Evolutionary conservation across 2,888 invertebrate genomes (phyloP).

Genomic region (Poecilobothrus nobilitatus): DNA sequence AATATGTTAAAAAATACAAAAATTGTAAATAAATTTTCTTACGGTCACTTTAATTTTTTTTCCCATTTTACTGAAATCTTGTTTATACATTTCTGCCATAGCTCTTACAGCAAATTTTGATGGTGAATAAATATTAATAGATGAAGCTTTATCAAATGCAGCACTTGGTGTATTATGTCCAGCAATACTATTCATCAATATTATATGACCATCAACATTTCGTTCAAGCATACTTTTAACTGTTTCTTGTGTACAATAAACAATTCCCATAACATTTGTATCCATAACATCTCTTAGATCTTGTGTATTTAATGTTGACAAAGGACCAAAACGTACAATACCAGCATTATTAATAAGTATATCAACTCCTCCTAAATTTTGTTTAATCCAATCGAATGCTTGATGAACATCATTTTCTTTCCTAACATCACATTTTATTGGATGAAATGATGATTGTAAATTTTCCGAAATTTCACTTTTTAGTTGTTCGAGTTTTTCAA

Average conservation of each 20-base stretch:
- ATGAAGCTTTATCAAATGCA: slow-evolving; percentile 16
- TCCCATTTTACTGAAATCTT: slow-evolving; percentile 33
- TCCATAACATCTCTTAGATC: slow-evolving; percentile 39
- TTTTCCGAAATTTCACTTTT: slow-evolving; percentile 26
- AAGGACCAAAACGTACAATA: slow-evolving; percentile 32
- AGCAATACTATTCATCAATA: slow-evolving; percentile 43
- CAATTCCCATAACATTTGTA: slow-evolving; percentile 45
- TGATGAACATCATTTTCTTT: slow-evolving; percentile 48
- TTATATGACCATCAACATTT: slow-evolving; percentile 41
- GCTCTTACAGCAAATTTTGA: slow-evolving; percentile 37
- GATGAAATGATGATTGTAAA: slow-evolving; percentile 30
- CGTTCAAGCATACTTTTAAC: slow-evolving; percentile 42
- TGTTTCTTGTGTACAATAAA: slow-evolving; percentile 45
- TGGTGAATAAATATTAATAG: slow-evolving; percentile 34
- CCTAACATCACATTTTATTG: slow-evolving; percentile 44
- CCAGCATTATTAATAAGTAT: slow-evolving; percentile 56
- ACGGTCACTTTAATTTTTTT: slow-evolving; percentile 36
- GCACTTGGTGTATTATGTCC: slow-evolving; percentile 30
- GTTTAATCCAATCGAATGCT: slow-evolving; percentile 48
- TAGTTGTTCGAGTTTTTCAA: slow-evolving; percentile 37
- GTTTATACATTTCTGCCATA: slow-evolving; percentile 34
- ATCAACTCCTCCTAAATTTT: slow-evolving; percentile 48
- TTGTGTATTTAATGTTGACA: slow-evolving; percentile 31
- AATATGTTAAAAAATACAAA: background rate
- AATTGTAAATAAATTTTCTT: slow-evolving; percentile 20